Conservation (phyloP, 2,888 invertebrate species). For the Dermolepida albohirtum region DNA sequence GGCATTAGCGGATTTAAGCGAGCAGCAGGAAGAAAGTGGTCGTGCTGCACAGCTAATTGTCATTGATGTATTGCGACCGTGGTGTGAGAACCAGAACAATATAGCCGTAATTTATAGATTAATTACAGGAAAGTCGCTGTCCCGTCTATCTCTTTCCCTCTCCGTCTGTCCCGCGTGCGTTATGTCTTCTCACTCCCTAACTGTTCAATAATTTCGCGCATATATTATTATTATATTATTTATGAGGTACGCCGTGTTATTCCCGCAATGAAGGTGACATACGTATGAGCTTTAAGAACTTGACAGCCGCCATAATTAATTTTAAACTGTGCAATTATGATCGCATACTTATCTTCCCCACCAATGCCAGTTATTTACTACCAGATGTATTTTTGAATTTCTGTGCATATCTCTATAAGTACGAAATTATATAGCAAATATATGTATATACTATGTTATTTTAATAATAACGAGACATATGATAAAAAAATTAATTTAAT, state of each 20-base stretch:
- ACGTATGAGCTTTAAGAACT: constrained; percentile 30
- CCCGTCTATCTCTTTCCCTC: constrained; percentile 26
- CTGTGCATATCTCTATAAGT: no score
- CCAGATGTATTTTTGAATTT: no score
- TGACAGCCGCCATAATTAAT: constrained; percentile 35
- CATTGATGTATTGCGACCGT: constrained; percentile 51
- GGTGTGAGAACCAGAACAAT: constrained; percentile 53
- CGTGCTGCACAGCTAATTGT: constrained; percentile 47
- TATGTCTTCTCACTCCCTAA: background rate
- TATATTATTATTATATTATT: constrained; percentile 41
- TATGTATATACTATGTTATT: no score
- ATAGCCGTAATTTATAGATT: constrained; percentile 51
- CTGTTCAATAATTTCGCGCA: constrained; percentile 39
- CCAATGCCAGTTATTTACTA: no score
- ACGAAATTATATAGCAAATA: no score
- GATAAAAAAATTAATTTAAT: no score
- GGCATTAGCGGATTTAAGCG: constrained; percentile 50
- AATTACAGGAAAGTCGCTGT: constrained; percentile 48
- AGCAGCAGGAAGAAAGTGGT: constrained; percentile 41
- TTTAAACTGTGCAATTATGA: constrained; percentile 26
- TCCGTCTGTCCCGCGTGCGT: constrained; percentile 1
- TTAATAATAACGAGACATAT: no score
- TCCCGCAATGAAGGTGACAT: constrained; percentile 35
- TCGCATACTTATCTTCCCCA: background rate
- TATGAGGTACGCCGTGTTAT: constrained; percentile 37